Base-by-base conservation (phyloP, 2,888 invertebrate genomes). In the Oxycera nigricornis region DNA sequence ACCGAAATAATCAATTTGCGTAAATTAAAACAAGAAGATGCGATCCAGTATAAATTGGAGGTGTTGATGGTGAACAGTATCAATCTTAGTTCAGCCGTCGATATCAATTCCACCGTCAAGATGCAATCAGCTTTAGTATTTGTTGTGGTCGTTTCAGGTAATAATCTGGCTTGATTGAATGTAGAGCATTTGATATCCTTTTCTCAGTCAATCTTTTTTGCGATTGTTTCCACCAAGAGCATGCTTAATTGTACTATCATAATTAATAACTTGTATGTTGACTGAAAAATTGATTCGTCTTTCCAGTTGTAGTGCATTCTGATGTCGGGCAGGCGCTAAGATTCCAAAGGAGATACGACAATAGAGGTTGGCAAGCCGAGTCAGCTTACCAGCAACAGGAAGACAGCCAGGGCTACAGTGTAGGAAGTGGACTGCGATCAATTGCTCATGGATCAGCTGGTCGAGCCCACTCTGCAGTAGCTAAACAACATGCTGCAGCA, bases 381-480 rank as follows among this genome's bases (percentile, higher is more conserved):
- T 14, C 46, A 46, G 46, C 11, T n/a, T 46, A 46, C 17, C 46
- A 46, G 46, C 46, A 17, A 3, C 41, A 41, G 11, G 35, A 39
- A 6, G 26, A 39, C n/a, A 35, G 22, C 24, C n/a, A 55, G 9
- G 57, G 57, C 7, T 72, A 41, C 26, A 59, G 57, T 17, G 14
- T 41, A 9, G 72, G 93, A 77, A 91, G 91, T 76, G 91, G 92
- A 0, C 83, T 94, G 46, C 88, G 91, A 77, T 91, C 91, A 24
- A 91, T 91, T 75, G 91, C 91, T 2, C 90, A 91, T 67, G 91
- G 91, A 0, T 93, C 93, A 0, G 93, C 92, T 0, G 91, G 92
- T 81, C 91, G 92, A 82, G 93, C 93, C 0, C 90, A 91, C 78
- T 91, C 90, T 67, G 92, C 92, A n/a, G 88, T 90, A 6, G 86